Evolutionary conservation across 35 echinoderm and acorn worm genomes (phyloP), one percentile per base, ranked within the genome.

Genomic region (Lytechinus variegatus): DNA sequence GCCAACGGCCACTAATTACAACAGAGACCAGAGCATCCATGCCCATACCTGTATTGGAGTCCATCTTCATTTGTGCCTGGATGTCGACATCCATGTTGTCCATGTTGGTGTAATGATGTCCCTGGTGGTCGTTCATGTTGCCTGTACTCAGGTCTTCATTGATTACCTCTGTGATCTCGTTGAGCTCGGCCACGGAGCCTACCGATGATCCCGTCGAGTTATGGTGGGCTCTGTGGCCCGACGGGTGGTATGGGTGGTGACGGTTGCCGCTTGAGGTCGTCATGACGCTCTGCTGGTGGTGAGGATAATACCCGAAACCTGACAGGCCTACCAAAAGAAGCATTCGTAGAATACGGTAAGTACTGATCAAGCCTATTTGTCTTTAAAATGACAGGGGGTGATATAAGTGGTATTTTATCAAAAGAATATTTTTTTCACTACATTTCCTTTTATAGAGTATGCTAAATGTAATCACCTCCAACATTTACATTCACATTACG

Each of bases 101-200:
- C 54, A 54, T 91, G 55, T 95, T 91, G 87, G 87, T 56, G 87
- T 95, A 89, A 54, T 95, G 87, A 29, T 72, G 87, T 60, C 24
- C 60, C 28, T 57, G 88, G 95, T 96, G 95, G 55, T 91, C 89
- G 89, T 96, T 92, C 53, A 54, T 56, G 52, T 91, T 58, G 27
- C 54, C 54, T 33, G 52, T 93, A 53, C 92, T 57, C 92, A 96
- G 56, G 28, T 96, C 95, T 53, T 71, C 27, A 12, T 28, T 58
- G 60, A 96, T 96, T 54, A 96, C 95, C 60, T 96, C 95, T 28
- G 21, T 96, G 95, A 96, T 92, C 53, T 61, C 91, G 54, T 29
- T 28, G 7, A 96, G 89, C 33, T 91, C 95, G 21, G 54, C 56
- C 28, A 52, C 89, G n/a, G 55, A 53, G 54, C 88, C 52, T 28